These are phyloP conservation scores for Hyles lineata DNA, from an alignment of 2,888 invertebrate species.

Conservation along the genomic window DNA sequence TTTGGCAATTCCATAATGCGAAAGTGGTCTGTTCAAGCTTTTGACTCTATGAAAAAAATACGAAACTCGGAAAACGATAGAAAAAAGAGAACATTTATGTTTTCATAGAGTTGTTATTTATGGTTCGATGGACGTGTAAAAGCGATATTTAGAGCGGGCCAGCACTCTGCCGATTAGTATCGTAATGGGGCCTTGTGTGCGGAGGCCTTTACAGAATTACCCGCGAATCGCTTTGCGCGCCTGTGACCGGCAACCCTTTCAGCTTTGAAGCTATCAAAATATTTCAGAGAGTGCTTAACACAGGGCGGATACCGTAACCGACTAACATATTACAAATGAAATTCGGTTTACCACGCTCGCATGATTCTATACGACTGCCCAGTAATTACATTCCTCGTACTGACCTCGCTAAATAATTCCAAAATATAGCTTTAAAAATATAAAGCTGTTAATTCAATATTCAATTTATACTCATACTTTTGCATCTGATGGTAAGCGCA, in stretches of 20 bases:
- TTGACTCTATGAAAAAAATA: slow-evolving; percentile 84
- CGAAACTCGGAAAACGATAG: slow-evolving; percentile 82
- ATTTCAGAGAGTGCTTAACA: slow-evolving; percentile 66
- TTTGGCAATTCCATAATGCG: slow-evolving; percentile 85
- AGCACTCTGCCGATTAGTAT: slow-evolving; percentile 83
- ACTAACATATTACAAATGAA: slow-evolving; percentile 56
- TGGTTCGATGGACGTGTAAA: slow-evolving; percentile 81
- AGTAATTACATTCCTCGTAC: background rate
- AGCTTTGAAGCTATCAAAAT: slow-evolving; percentile 79
- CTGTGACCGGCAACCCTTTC: slow-evolving; percentile 70
- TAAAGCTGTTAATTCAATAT: no score
- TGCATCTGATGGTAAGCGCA: no score
- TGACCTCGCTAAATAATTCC: slow-evolving; percentile 31
- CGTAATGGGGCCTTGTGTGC: slow-evolving; percentile 62
- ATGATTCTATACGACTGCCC: slow-evolving; percentile 40
- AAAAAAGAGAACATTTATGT: slow-evolving; percentile 83
- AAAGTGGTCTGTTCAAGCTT: slow-evolving; percentile 85
- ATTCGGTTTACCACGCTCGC: slow-evolving; percentile 47
- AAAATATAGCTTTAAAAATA: no score
- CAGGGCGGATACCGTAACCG: slow-evolving; percentile 55
- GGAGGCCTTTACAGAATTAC: slow-evolving; percentile 62
- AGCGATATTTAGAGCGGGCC: slow-evolving; percentile 80
- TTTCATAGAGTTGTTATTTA: slow-evolving; percentile 84
- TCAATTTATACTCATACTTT: no score
- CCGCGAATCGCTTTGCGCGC: slow-evolving; percentile 58